A percentile compares a stretch with the other conserved stretches of the same genome.
These are phyloP conservation scores for Cynoglossus semilaevis DNA, from an alignment of 2,113 vertebrate species.

Conservation along the genomic window DNA sequence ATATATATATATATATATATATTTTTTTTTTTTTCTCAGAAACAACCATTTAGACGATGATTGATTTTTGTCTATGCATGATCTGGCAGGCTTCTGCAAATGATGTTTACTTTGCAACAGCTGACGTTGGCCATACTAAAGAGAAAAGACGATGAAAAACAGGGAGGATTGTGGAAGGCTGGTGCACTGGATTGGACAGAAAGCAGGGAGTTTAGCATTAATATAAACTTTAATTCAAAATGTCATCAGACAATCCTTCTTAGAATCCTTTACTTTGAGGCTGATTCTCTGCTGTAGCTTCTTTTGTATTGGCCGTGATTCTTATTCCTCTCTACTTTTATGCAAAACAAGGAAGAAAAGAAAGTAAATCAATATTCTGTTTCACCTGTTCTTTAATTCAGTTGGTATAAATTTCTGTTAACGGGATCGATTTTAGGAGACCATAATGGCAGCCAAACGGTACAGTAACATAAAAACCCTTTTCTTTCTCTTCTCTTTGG, in stretches of 20 bases:
- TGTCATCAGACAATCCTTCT: too few relatives aligned
- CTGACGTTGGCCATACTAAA: too few relatives aligned
- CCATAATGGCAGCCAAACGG: background rate
- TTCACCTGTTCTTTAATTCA: conserved; percentile 5
- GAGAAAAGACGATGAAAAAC: too few relatives aligned
- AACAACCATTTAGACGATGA: background rate
- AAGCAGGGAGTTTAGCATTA: too few relatives aligned
- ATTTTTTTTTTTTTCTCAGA: background rate
- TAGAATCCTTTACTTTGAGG: too few relatives aligned
- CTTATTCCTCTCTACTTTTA: conserved; percentile 16
- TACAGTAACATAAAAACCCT: background rate
- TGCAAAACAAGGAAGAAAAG: conserved; percentile 8
- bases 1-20: too few relatives aligned
- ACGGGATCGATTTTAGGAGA: background rate
- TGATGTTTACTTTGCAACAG: background rate
- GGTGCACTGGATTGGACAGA: too few relatives aligned
- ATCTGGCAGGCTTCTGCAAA: background rate
- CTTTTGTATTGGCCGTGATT: conserved; percentile 4
- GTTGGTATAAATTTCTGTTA: background rate
- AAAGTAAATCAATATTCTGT: background rate
- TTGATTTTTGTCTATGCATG: background rate
- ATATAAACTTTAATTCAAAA: too few relatives aligned
- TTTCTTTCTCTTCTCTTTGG: background rate
- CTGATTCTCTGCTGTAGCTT: background rate
- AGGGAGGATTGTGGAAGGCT: too few relatives aligned